Percentiles rank a stretch among this genome's conserved stretches.
Conservation (phyloP, 2,113 vertebrate genomes). For the Todiramphus saurophagus region DNA sequence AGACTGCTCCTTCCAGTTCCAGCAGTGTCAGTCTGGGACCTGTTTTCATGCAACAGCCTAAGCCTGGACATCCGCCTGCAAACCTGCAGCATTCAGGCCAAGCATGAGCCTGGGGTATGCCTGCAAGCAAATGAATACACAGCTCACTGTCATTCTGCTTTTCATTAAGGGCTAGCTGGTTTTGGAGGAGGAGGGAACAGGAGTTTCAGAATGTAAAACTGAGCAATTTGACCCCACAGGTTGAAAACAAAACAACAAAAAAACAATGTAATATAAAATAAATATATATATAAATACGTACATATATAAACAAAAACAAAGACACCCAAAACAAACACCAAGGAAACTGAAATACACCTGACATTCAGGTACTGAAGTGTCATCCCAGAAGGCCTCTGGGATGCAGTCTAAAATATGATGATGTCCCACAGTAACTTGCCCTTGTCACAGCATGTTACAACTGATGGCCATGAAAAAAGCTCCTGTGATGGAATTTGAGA, state of each 20-base stretch:
- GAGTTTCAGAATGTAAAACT: not conserved
- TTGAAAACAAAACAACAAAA: not conserved
- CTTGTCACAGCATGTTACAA: not conserved
- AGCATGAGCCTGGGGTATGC: not conserved
- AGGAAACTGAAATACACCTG: not conserved
- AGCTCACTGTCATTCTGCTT: not conserved
- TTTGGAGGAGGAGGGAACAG: not conserved
- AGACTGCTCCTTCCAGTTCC: not conserved
- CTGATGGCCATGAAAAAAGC: not conserved
- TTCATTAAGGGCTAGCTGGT: not conserved
- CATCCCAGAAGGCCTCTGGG: not conserved
- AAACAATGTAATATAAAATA: too few species aligned
- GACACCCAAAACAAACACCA: not conserved
- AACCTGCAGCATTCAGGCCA: not conserved
- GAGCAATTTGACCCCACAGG: not conserved
- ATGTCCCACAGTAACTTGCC: not conserved
- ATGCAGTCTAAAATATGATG: not conserved
- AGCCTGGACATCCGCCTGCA: not conserved
- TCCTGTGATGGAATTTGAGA: not conserved
- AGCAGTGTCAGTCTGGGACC: not conserved
- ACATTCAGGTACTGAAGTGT: not conserved
- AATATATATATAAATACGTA: too few species aligned
- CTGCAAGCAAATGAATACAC: not conserved
- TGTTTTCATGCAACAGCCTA: not conserved
- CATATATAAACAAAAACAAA: not conserved